Conservation (phyloP, 1,140 invertebrate genomes). For the Cherax destructor region DNA sequence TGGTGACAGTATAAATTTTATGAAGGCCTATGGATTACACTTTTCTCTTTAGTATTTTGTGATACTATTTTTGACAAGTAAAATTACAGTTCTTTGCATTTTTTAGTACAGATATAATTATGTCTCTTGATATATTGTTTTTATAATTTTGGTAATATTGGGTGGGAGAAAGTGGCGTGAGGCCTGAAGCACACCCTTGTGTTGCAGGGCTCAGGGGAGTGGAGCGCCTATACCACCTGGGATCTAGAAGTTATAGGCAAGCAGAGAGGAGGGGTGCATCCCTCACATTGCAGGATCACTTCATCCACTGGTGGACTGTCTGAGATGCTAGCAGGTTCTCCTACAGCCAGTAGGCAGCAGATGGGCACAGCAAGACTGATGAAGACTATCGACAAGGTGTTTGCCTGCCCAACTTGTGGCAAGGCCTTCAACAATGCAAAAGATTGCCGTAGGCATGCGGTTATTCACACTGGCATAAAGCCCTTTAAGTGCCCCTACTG, state of each 20-base stretch:
- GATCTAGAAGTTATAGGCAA: constrained; percentile 57
- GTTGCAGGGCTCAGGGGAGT: constrained; percentile 62
- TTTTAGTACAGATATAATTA: neutral
- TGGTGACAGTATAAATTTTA: too few species aligned
- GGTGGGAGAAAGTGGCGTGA: constrained; percentile 8
- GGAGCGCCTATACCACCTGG: constrained; percentile 62
- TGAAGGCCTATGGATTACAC: too few species aligned
- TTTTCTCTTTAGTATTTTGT: too few species aligned
- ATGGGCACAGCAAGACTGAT: neutral
- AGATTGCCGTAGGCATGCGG: constrained; percentile 67
- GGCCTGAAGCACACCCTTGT: constrained; percentile 63
- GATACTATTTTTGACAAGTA: too few species aligned
- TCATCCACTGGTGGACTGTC: constrained; percentile 29
- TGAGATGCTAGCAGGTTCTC: constrained; percentile 17
- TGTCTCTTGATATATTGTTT: neutral
- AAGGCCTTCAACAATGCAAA: constrained; percentile 55
- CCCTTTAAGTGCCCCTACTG: constrained; percentile 62
- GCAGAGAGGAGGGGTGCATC: constrained; percentile 49
- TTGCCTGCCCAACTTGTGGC: constrained; percentile 52
- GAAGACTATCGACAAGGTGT: constrained; percentile 31
- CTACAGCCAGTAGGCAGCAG: constrained; percentile 7
- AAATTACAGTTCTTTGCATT: neutral
- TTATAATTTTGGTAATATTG: neutral
- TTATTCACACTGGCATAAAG: constrained; percentile 59
- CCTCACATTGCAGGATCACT: constrained; percentile 18